phyloP scores from a whole-genome alignment of 2,113 vertebrate species.

The Sialia sialis region DNA sequence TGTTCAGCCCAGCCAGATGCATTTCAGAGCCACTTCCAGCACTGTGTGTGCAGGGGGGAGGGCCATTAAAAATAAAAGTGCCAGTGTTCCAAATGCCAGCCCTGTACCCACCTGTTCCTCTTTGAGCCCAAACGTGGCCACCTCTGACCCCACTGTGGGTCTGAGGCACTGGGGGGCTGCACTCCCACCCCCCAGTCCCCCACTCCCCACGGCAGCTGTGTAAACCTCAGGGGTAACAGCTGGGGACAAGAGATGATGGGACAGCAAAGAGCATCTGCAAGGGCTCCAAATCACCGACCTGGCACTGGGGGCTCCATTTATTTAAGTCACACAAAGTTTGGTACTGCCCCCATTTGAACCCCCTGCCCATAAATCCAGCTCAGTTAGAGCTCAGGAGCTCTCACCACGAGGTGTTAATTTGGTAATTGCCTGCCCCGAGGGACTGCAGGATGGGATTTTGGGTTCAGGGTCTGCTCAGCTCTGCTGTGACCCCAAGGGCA shows the following conservation, averaged over 20 bases:
- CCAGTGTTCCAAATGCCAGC: conserved; percentile 27
- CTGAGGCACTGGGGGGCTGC: neutral
- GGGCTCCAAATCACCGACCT: neutral
- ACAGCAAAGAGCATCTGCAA: neutral
- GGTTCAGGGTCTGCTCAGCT: neutral
- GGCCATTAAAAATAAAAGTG: conserved; percentile 27
- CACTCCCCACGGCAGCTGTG: conserved; percentile 61
- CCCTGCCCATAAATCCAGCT: neutral
- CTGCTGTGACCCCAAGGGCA: accelerated
- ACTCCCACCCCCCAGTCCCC: neutral
- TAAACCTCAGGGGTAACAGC: conserved; percentile 71
- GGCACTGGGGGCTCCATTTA: accelerated
- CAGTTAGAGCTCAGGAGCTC: accelerated
- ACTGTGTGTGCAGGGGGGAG: accelerated
- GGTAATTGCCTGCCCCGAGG: neutral
- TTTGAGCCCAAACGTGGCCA: conserved; percentile 41
- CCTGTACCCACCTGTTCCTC: conserved; percentile 63
- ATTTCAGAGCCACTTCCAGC: neutral
- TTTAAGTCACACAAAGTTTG: neutral
- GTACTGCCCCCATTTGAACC: neutral
- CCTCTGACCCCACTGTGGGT: conserved; percentile 38
- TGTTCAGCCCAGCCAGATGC: neutral
- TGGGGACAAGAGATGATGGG: neutral
- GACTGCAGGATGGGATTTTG: neutral
- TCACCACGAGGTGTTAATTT: neutral